These are phyloP conservation scores for Schizaphis graminum DNA, from an alignment of 2,888 invertebrate species.

Conservation along the genomic window DNA sequence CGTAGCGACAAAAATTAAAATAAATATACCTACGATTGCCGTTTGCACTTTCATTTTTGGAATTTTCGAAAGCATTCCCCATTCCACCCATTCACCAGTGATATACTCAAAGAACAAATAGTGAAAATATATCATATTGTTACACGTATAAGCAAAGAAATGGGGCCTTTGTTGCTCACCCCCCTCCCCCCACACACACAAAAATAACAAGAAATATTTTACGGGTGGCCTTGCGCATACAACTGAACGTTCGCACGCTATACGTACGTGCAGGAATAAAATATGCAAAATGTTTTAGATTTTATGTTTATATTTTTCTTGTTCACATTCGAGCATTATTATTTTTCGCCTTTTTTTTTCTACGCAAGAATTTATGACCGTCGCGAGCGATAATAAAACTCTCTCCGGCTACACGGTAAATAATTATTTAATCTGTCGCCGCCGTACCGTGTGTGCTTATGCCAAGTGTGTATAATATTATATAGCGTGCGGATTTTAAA, in stretches of 20 bases:
- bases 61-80: neutral
- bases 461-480: constrained; percentile 14
- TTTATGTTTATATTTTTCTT: neutral
- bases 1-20: neutral
- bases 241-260: too few species aligned
- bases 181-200: too few species aligned
- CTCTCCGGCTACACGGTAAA: constrained; percentile 1
- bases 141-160: neutral
- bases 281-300: neutral
- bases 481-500: neutral
- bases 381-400: constrained; percentile 13
- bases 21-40: neutral
- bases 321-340: neutral
- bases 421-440: constrained; percentile 36
- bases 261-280: neutral
- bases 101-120: neutral
- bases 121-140: neutral
- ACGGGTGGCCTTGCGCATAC: too few species aligned
- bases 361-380: neutral
- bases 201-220: too few species aligned
- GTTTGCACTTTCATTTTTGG: neutral
- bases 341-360: neutral
- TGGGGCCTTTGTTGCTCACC: too few species aligned
- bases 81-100: too few species aligned
- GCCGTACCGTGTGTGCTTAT: neutral